Conservation (phyloP, 2,113 vertebrate genomes). For the Dromaius novaehollandiae region DNA sequence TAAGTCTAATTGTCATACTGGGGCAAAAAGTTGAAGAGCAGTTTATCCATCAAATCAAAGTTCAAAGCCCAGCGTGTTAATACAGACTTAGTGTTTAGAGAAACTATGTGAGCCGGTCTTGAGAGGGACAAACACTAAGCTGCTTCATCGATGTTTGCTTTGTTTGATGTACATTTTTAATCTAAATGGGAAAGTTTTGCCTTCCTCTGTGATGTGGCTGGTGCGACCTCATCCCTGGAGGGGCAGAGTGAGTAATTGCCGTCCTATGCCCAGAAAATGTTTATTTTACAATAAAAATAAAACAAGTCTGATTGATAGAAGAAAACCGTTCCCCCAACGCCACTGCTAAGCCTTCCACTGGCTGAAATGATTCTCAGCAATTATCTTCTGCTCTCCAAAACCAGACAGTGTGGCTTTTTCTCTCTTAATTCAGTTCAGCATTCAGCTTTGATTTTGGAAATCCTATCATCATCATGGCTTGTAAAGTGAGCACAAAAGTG, state of each 20-base stretch:
- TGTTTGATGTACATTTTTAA: conserved; percentile 52
- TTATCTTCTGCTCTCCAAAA: conserved; percentile 18
- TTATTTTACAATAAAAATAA: conserved; percentile 61
- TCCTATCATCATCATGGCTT: conserved; percentile 61
- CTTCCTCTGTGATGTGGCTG: neutral
- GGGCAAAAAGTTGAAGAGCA: neutral
- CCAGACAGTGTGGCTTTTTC: conserved; percentile 14
- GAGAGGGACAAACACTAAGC: conserved; percentile 1
- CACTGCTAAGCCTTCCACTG: neutral
- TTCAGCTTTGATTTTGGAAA: conserved; percentile 71
- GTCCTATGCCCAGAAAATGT: conserved; percentile 48
- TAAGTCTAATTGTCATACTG: neutral
- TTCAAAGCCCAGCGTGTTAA: conserved; percentile 20
- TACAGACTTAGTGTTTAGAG: neutral
- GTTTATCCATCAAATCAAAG: conserved; percentile 7
- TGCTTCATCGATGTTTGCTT: neutral
- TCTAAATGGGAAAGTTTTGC: conserved; percentile 51
- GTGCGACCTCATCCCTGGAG: neutral
- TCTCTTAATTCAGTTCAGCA: conserved; percentile 66
- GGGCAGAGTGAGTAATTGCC: conserved; percentile 18
- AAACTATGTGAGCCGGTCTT: neutral
- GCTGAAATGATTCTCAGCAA: conserved; percentile 34
- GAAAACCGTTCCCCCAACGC: neutral
- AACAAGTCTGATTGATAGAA: conserved; percentile 57
- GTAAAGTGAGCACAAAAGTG: conserved; percentile 63